phyloP scores from a whole-genome alignment of 2,797 vertebrate species.

The Sarcoramphus papa region DNA sequence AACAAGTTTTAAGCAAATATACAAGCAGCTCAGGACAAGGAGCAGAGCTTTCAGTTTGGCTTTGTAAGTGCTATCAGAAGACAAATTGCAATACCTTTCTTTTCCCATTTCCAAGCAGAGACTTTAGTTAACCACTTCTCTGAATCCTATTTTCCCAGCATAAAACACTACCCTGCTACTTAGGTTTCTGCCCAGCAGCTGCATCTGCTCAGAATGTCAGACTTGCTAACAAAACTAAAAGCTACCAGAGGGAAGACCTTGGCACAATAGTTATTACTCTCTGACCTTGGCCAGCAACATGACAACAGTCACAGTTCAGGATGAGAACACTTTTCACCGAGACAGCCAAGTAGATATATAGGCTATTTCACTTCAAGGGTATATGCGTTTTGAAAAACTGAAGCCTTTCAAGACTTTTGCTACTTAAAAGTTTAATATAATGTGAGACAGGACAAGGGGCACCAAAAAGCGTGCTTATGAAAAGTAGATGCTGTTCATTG shows the following conservation, averaged over 20 bases:
- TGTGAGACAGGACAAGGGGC: background rate
- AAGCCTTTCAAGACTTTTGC: background rate
- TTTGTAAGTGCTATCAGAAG: background rate
- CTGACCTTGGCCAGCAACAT: background rate
- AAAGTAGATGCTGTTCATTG: background rate
- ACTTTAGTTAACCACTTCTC: background rate
- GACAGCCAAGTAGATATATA: background rate
- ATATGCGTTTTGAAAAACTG: background rate
- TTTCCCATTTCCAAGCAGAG: background rate
- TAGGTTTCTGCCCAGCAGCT: background rate
- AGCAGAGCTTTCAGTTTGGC: background rate
- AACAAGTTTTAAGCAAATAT: background rate
- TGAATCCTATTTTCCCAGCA: background rate
- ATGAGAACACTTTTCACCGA: background rate
- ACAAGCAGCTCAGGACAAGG: background rate
- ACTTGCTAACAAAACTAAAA: background rate
- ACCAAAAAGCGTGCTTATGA: background rate
- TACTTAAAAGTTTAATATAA: background rate
- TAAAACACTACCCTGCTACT: background rate
- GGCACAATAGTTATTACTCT: background rate
- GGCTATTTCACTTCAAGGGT: background rate
- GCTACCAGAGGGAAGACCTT: background rate
- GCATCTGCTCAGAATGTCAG: background rate
- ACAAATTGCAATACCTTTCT: background rate
- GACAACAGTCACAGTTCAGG: background rate